Percentiles rank a stretch among this genome's conserved stretches.
Conservation (phyloP, 2,797 vertebrate species). For the Discoglossus pictus region DNA sequence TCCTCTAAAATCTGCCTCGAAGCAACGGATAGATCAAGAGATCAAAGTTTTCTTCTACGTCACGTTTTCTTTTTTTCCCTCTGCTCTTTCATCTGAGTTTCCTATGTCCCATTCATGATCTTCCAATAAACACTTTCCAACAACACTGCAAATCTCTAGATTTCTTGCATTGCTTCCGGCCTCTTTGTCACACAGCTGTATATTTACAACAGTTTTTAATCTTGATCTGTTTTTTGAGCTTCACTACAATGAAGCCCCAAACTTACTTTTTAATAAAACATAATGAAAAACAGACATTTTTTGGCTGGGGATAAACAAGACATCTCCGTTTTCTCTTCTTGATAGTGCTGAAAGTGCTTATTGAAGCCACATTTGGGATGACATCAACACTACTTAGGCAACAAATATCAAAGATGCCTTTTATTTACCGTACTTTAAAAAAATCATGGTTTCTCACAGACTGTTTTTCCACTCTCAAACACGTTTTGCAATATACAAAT, state of each 20-base stretch:
- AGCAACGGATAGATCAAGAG: constrained; percentile 38
- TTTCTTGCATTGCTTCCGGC: constrained; percentile 16
- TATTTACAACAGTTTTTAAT: not conserved
- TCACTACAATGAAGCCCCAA: constrained; percentile 12
- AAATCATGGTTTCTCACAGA: not conserved
- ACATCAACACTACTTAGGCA: constrained; percentile 38
- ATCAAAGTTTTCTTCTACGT: constrained; percentile 41
- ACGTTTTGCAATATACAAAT: not conserved
- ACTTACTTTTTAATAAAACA: constrained; percentile 39
- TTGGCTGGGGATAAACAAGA: constrained; percentile 36
- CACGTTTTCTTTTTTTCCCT: constrained; percentile 22
- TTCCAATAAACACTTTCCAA: constrained; percentile 32
- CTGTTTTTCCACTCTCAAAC: constrained; percentile 12
- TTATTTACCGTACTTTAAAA: constrained; percentile 21
- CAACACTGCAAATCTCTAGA: constrained; percentile 4
- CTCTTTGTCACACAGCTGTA: constrained; percentile 25
- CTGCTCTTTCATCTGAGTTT: constrained; percentile 38
- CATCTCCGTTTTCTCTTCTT: constrained; percentile 32
- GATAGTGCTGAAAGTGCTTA: constrained; percentile 26
- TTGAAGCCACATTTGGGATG: constrained; percentile 38
- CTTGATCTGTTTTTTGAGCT: constrained; percentile 14
- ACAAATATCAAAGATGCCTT: constrained; percentile 4
- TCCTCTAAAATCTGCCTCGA: constrained; percentile 38
- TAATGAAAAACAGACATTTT: constrained; percentile 42
- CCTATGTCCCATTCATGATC: constrained; percentile 37